Percentiles rank a stretch among this genome's conserved stretches.
Conservation (phyloP, 2,113 vertebrate genomes). For the Lucifuga dentata region DNA sequence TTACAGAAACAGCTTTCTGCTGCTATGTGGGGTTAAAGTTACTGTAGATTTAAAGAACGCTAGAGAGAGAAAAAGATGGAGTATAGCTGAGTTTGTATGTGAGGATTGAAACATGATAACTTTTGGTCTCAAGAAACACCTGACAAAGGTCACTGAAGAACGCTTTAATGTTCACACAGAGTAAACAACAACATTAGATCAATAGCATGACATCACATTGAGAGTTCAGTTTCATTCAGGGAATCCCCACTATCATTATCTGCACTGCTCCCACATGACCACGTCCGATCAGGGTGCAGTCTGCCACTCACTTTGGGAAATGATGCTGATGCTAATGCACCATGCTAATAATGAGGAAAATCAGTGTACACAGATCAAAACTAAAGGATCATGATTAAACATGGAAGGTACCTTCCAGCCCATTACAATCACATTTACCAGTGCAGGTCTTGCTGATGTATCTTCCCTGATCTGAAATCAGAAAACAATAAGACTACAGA, state of each 20-base stretch:
- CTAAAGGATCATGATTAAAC: conserved; percentile 4
- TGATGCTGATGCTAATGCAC: conserved; percentile 54
- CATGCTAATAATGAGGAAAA: conserved; percentile 41
- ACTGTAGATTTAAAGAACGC: no score
- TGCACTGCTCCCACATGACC: background rate
- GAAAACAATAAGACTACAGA: no score
- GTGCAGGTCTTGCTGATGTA: background rate
- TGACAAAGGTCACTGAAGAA: no score
- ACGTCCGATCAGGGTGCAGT: conserved; percentile 26
- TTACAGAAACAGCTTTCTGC: no score
- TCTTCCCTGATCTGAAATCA: background rate
- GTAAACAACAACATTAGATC: conserved; percentile 20
- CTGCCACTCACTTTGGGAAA: conserved; percentile 34
- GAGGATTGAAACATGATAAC: no score
- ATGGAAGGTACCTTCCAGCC: conserved; percentile 4
- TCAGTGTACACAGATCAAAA: conserved; percentile 36
- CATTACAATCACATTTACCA: background rate
- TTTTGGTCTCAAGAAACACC: background rate
- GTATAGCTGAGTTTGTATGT: no score
- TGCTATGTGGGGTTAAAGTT: no score
- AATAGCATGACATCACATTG: conserved; percentile 47
- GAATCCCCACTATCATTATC: conserved; percentile 51
- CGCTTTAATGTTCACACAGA: background rate
- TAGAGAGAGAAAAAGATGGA: no score
- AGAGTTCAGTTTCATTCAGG: conserved; percentile 57